Base-by-base conservation (phyloP, 2,113 vertebrate species). In the Pituophis catenifer region DNA sequence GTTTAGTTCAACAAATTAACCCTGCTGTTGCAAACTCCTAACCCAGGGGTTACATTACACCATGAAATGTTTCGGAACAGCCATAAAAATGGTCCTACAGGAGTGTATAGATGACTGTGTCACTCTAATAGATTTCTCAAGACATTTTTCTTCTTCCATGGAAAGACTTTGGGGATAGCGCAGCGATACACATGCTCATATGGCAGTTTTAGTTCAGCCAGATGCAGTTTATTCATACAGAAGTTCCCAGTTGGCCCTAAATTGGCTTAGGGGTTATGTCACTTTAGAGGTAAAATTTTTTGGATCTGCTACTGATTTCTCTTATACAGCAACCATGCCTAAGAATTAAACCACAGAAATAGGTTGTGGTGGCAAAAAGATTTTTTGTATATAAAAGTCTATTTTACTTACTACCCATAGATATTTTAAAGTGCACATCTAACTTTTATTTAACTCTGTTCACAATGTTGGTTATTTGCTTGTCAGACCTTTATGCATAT, bases 151-250 rank as follows among this genome's bases (percentile, higher is more conserved):
- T 93, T 88, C 88, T 92, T 89, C 13, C 57, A 26, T 55, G 55
- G 59, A 19, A 93, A 11, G 0, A 0, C 44, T 17, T 86, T 29
- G 50, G 6, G 59, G 89, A 90, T 53, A 53, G 3, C 5, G 13
- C 0, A 53, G 55, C 13, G 3, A 38, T 2, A 85, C 75, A 24
- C 3, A 29, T n/a, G 44, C 24, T 7, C 53, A 9, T 12, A n/a
- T 87, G 44, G n/a, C 33, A 91, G 5, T 23, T 11, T 15, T 91
- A 19, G 48, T 48, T 90, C 21, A 4, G 8, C 29, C 65, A 55
- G 23, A 29, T 50, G 44, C 0, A 0, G 55, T 24, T 0, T 0
- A 50, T 86, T 62, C 53, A 33, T 53, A 19, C 10, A 59, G 52
- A 26, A 23, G 0, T 0, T 50, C 24, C 8, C 65, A 3, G 5